Percentiles rank a stretch among this genome's conserved stretches.
These are phyloP conservation scores for Escarpia spicata DNA, from an alignment of 2,888 invertebrate genomes.

Conservation along the genomic window DNA sequence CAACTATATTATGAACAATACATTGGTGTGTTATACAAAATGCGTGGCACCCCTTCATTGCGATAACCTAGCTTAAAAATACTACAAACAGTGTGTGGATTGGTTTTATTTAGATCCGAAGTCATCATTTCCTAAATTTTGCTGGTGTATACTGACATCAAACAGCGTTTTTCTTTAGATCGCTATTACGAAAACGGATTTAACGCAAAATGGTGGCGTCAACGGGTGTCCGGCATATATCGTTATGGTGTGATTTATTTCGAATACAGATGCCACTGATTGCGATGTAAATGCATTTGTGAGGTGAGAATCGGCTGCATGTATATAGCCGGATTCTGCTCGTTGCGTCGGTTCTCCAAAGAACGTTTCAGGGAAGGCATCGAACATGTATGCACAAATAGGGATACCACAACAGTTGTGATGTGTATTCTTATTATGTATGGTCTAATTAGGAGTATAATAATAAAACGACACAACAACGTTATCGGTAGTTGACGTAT, in stretches of 20 bases:
- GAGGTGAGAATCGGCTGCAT: background rate
- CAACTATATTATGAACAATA: background rate
- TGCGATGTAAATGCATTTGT: constrained; percentile 2
- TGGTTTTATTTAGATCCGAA: background rate
- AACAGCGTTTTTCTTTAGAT: background rate
- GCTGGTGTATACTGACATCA: too few relatives aligned
- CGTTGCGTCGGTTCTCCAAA: background rate
- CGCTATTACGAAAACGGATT: too few relatives aligned
- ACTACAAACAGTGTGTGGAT: background rate
- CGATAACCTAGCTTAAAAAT: background rate
- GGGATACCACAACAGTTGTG: background rate
- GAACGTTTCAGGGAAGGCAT: constrained; percentile 6
- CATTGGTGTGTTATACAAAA: background rate
- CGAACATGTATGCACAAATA: background rate
- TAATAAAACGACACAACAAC: background rate
- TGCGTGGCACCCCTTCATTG: too few relatives aligned
- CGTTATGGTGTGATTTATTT: background rate
- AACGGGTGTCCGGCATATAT: background rate
- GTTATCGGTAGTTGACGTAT: background rate
- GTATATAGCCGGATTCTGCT: background rate
- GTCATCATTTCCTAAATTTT: background rate
- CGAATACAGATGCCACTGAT: background rate
- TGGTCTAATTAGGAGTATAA: background rate
- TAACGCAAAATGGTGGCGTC: too few relatives aligned
- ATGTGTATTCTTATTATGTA: background rate